phyloP scores from a whole-genome alignment of 53 echinoderm and acorn worm species.

The Hippasteria phrygiana region DNA sequence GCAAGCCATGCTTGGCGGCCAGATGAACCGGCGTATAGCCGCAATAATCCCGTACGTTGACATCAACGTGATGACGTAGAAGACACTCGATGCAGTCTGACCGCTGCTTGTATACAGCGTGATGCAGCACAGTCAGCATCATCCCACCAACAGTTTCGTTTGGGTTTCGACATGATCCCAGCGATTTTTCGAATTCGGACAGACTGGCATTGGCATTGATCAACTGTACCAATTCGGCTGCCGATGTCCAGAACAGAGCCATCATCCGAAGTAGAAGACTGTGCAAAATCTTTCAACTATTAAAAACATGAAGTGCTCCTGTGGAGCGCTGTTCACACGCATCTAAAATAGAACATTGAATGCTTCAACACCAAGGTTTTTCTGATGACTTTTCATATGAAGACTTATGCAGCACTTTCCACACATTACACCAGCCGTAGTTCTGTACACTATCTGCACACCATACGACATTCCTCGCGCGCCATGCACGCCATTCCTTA shows the following conservation, averaged over 20 bases:
- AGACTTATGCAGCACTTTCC: no score
- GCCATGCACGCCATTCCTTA: conserved; percentile 50
- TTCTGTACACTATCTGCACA: not conserved
- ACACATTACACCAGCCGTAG: no score
- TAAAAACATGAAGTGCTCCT: no score
- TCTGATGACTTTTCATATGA: no score
- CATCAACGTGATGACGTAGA: conserved; percentile 70
- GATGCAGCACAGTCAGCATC: conserved; percentile 81
- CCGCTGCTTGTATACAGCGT: conserved; percentile 86
- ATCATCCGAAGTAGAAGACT: not conserved
- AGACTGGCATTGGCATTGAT: conserved; percentile 69
- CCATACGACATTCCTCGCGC: conserved; percentile 39
- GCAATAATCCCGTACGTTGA: conserved; percentile 81
- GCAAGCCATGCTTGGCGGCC: conserved; percentile 74
- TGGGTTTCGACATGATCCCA: conserved; percentile 64
- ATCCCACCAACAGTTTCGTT: conserved; percentile 76
- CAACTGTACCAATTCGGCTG: conserved; percentile 75
- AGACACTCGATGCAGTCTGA: conserved; percentile 78
- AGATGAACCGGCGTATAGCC: conserved; percentile 89
- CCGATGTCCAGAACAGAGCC: conserved; percentile 7
- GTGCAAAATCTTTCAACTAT: no score
- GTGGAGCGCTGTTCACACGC: no score
- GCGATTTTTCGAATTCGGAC: conserved; percentile 51
- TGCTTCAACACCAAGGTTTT: no score
- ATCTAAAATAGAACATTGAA: no score